Conservation (phyloP, 2,888 invertebrate species). For the Platerodrilus igneus region DNA sequence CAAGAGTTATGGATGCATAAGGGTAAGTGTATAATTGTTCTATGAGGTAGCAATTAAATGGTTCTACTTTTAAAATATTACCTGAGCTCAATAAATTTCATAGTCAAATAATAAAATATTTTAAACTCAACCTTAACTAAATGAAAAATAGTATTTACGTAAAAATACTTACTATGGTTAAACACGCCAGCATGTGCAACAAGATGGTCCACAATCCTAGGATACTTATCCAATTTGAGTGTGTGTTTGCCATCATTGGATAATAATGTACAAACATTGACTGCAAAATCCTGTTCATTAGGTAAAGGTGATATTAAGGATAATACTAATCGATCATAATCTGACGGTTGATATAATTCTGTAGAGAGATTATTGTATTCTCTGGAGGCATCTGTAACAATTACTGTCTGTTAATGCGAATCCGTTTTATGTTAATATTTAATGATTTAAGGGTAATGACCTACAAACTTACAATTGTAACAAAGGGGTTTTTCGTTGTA, state of each 20-base stretch:
- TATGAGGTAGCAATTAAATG: slow-evolving; percentile 1
- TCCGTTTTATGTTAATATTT: too few species aligned
- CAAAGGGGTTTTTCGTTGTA: too few species aligned
- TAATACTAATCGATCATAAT: slow-evolving; percentile 82
- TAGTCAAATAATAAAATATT: too few species aligned
- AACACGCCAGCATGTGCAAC: slow-evolving; percentile 94
- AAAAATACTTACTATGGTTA: slow-evolving; percentile 66
- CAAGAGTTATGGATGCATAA: too few species aligned
- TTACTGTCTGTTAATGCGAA: too few species aligned
- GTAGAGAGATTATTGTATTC: slow-evolving; percentile 64
- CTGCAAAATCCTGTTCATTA: slow-evolving; percentile 97
- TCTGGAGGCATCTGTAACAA: slow-evolving; percentile 55
- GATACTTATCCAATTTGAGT: slow-evolving; percentile 78
- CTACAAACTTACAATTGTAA: too few species aligned
- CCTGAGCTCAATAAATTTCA: too few species aligned
- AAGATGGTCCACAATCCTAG: slow-evolving; percentile 81
- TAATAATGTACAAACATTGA: slow-evolving; percentile 93
- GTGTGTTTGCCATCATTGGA: slow-evolving; percentile 91
- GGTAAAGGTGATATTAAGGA: slow-evolving; percentile 94
- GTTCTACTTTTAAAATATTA: neutral
- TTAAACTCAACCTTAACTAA: too few species aligned
- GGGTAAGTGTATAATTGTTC: too few species aligned
- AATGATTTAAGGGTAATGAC: too few species aligned
- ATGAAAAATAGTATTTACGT: too few species aligned
- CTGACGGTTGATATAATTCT: slow-evolving; percentile 63